Conservation (phyloP, 2,888 invertebrate genomes). For the Torymus auratus region DNA sequence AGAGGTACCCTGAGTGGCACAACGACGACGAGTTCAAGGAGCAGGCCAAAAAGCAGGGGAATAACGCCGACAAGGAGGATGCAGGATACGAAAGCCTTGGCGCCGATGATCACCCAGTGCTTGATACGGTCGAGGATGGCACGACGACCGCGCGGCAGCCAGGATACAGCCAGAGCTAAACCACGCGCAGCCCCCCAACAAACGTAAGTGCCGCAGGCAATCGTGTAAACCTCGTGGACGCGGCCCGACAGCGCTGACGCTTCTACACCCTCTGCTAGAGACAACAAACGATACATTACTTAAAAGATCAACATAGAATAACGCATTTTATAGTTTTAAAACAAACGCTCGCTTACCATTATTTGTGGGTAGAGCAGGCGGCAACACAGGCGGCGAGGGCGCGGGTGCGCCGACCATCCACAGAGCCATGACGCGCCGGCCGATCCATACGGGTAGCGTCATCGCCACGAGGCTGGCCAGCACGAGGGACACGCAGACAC, state of each 20-base stretch:
- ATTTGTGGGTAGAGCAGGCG: slow-evolving; percentile 62
- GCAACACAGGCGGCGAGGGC: slow-evolving; percentile 72
- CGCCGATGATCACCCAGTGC: slow-evolving; percentile 85
- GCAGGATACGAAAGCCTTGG: slow-evolving; percentile 86
- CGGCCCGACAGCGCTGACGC: slow-evolving; percentile 69
- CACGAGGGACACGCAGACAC: slow-evolving; percentile 91
- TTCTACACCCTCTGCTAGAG: slow-evolving; percentile 46
- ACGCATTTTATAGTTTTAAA: no score
- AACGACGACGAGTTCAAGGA: slow-evolving; percentile 93
- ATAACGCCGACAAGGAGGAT: slow-evolving; percentile 91
- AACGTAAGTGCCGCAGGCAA: slow-evolving; percentile 94
- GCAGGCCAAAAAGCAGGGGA: slow-evolving; percentile 92
- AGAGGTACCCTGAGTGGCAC: slow-evolving; percentile 95
- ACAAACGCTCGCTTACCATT: slow-evolving; percentile 64
- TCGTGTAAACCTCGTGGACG: slow-evolving; percentile 97
- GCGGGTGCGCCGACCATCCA: slow-evolving; percentile 84
- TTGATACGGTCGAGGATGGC: slow-evolving; percentile 85
- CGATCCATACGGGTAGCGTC: slow-evolving; percentile 94
- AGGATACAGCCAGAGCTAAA: slow-evolving; percentile 87
- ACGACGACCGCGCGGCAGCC: slow-evolving; percentile 92
- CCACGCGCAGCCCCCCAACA: slow-evolving; percentile 95
- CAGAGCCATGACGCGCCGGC: slow-evolving; percentile 90
- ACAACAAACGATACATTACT: not conserved
- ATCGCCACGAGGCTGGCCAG: slow-evolving; percentile 89
- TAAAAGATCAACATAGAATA: no score